Evolutionary conservation across 1,140 invertebrate species (phyloP).

Genomic region (Doryteuthis pealeii): DNA sequence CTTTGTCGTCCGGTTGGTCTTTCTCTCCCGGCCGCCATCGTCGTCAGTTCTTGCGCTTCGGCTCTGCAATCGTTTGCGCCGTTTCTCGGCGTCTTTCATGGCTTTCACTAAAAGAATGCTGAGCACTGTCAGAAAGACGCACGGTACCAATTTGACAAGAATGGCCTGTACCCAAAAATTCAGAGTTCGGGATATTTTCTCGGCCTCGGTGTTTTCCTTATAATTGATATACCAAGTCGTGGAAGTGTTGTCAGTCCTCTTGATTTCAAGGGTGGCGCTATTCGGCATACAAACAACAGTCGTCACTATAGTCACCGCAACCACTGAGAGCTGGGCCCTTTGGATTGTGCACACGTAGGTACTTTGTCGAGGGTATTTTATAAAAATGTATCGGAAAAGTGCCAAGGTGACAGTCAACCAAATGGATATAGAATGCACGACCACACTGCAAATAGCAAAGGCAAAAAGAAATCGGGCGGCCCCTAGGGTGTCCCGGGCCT

Average conservation of each 20-base stretch:
- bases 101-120: conserved; percentile 78
- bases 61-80: conserved; percentile 49
- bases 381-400: conserved; percentile 73
- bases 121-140: conserved; percentile 79
- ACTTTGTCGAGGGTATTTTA: conserved; percentile 58
- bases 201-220: conserved; percentile 65
- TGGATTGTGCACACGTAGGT: conserved; percentile 76
- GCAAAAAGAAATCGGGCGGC: conserved; percentile 49
- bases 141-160: conserved; percentile 82
- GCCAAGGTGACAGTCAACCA: conserved; percentile 90
- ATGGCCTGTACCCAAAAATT: conserved; percentile 88
- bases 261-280: conserved; percentile 61
- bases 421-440: conserved; percentile 90
- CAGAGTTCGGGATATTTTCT: conserved; percentile 67
- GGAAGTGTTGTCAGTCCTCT: conserved; percentile 13
- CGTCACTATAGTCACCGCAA: conserved; percentile 72
- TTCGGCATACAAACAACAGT: conserved; percentile 78
- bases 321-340: conserved; percentile 74
- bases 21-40: conserved; percentile 57
- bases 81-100: conserved; percentile 66
- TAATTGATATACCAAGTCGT: conserved; percentile 61
- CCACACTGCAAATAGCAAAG: conserved; percentile 70
- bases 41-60: conserved; percentile 40
- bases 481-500: conserved; percentile 33
- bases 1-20: conserved; percentile 82